These are phyloP conservation scores for Mamestra configurata DNA, from an alignment of 1,140 invertebrate genomes.

Conservation along the genomic window DNA sequence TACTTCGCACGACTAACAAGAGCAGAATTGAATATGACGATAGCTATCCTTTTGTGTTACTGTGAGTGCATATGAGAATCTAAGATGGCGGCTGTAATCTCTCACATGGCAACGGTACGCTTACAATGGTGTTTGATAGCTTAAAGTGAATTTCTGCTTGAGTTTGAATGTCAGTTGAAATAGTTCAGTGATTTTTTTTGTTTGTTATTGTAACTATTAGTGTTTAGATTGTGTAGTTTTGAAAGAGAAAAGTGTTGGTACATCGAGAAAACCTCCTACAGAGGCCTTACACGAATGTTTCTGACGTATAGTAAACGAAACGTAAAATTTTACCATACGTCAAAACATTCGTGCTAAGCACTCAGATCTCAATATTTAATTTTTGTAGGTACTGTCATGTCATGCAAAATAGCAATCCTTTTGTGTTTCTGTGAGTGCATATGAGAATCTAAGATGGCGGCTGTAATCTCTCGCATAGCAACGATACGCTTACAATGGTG, in stretches of 20 bases:
- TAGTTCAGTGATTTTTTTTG: background rate
- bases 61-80: background rate
- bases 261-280: too few relatives aligned
- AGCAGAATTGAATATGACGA: background rate
- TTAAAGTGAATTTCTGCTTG: conserved; percentile 3
- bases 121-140: background rate
- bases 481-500: background rate
- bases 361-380: too few relatives aligned
- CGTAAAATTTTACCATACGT: too few relatives aligned
- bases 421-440: background rate
- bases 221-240: too few relatives aligned
- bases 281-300: too few relatives aligned
- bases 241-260: too few relatives aligned
- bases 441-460: background rate
- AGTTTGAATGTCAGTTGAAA: background rate
- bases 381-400: too few relatives aligned
- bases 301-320: too few relatives aligned
- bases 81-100: background rate
- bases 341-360: too few relatives aligned
- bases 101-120: background rate
- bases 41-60: background rate
- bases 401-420: background rate
- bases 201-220: background rate
- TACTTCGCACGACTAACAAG: conserved; percentile 5
- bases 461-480: background rate